Conservation (phyloP, 2,888 invertebrate species). For the Heliothis peltigera region DNA sequence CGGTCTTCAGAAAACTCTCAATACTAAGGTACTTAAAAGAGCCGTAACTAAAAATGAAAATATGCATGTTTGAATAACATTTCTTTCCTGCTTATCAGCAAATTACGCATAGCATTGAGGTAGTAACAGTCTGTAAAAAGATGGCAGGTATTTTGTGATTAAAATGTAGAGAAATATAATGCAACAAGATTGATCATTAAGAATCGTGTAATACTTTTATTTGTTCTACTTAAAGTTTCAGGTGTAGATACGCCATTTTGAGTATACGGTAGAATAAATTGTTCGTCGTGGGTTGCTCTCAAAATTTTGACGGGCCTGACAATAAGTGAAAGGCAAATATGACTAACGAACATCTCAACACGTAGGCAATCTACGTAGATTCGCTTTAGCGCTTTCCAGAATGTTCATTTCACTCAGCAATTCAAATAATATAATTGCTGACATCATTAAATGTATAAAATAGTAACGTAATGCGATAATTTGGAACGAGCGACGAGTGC, state of each 20-base stretch:
- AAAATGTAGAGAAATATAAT: slow-evolving; percentile 15
- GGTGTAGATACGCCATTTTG: neutral
- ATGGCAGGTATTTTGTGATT: slow-evolving; percentile 3
- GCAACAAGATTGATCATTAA: slow-evolving; percentile 27
- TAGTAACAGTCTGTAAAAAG: slow-evolving; percentile 19
- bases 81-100: slow-evolving; percentile 43
- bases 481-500: slow-evolving; percentile 27
- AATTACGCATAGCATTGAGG: slow-evolving; percentile 49
- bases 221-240: neutral
- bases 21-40: neutral
- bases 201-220: slow-evolving; percentile 31
- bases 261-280: slow-evolving; percentile 9
- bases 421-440: slow-evolving; percentile 2
- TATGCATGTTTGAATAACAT: slow-evolving; percentile 43
- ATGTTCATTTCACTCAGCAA: slow-evolving; percentile 16
- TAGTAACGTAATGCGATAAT: slow-evolving; percentile 19
- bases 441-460: neutral
- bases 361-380: slow-evolving; percentile 29
- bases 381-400: slow-evolving; percentile 23
- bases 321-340: slow-evolving; percentile 46
- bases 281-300: slow-evolving; percentile 29
- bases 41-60: slow-evolving; percentile 34
- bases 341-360: slow-evolving; percentile 32
- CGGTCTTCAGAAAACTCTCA: neutral
- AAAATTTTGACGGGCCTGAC: slow-evolving; percentile 45